These are phyloP conservation scores for Sparidentex hasta DNA, from an alignment of 2,797 vertebrate genomes.

Conservation along the genomic window DNA sequence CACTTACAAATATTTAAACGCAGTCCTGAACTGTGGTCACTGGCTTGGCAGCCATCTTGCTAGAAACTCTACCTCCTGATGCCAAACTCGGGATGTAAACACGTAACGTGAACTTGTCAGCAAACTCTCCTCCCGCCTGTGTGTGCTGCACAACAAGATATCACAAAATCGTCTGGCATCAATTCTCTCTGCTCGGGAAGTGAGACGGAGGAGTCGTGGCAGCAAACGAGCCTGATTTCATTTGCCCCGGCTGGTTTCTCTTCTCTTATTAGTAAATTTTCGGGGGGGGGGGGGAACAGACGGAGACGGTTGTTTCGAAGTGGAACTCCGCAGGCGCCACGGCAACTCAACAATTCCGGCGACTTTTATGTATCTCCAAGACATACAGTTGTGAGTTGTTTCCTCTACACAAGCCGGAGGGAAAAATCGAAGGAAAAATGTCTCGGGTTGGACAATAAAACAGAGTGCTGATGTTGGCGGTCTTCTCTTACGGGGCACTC, in stretches of 20 bases:
- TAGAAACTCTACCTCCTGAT: too few species aligned
- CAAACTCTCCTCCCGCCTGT: too few species aligned
- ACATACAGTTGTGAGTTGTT: constrained; percentile 64
- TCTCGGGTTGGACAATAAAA: constrained; percentile 60
- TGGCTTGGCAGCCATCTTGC: too few species aligned
- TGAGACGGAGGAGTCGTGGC: neutral
- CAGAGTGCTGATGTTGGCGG: constrained; percentile 75
- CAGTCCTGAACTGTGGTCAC: too few species aligned
- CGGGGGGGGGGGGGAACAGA: constrained; percentile 37
- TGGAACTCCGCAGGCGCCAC: constrained; percentile 54
- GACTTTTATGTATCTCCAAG: constrained; percentile 74
- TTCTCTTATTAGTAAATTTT: constrained; percentile 38
- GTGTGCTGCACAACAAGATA: neutral
- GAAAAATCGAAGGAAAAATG: constrained; percentile 62
- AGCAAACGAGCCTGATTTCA: constrained; percentile 27
- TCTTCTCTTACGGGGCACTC: constrained; percentile 56
- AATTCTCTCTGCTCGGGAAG: constrained; percentile 1
- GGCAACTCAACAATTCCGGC: constrained; percentile 59
- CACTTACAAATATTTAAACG: too few species aligned
- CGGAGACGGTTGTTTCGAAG: constrained; percentile 36
- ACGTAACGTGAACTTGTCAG: too few species aligned
- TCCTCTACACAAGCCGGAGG: constrained; percentile 60
- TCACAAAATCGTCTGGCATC: constrained; percentile 24
- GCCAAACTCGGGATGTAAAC: too few species aligned
- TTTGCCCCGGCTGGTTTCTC: constrained; percentile 27